Evolutionary conservation across 2,888 invertebrate species (phyloP).

Genomic region (Cryptophagus acutangulus): DNA sequence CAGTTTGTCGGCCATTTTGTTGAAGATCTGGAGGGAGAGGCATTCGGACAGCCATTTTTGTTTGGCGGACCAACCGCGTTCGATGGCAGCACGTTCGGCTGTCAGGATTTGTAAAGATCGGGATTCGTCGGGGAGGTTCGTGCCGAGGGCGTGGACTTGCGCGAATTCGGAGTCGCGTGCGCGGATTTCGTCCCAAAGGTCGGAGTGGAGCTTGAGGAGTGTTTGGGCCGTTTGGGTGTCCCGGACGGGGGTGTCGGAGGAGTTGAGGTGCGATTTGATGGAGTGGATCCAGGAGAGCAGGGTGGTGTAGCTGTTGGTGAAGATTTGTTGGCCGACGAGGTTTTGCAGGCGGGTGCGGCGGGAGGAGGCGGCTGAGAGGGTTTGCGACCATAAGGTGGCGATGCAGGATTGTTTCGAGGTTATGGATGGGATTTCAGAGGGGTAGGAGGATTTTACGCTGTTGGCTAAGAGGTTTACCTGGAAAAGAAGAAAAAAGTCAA

Average conservation of each 20-base stretch:
- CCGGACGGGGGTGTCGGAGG: conserved; percentile 69
- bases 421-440: conserved; percentile 82
- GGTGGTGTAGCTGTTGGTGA: conserved; percentile 77
- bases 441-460: conserved; percentile 88
- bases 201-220: conserved; percentile 83
- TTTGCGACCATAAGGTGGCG: conserved; percentile 80
- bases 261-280: conserved; percentile 72
- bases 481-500: too few species aligned
- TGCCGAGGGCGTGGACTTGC: conserved; percentile 77
- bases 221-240: conserved; percentile 92
- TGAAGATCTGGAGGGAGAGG: conserved; percentile 84
- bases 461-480: conserved; percentile 84
- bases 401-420: conserved; percentile 80
- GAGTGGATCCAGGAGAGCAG: conserved; percentile 78
- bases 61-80: conserved; percentile 78
- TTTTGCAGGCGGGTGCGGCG: conserved; percentile 82
- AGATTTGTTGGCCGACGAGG: conserved; percentile 93
- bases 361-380: conserved; percentile 79
- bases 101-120: conserved; percentile 68
- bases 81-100: conserved; percentile 71
- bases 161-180: conserved; percentile 84
- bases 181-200: conserved; percentile 84
- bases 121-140: conserved; percentile 68
- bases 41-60: conserved; percentile 82
- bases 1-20: conserved; percentile 94